Evolutionary conservation across 2,113 vertebrate species (phyloP), one percentile per base, ranked within the genome.

Genomic region (Odocoileus virginianus): DNA sequence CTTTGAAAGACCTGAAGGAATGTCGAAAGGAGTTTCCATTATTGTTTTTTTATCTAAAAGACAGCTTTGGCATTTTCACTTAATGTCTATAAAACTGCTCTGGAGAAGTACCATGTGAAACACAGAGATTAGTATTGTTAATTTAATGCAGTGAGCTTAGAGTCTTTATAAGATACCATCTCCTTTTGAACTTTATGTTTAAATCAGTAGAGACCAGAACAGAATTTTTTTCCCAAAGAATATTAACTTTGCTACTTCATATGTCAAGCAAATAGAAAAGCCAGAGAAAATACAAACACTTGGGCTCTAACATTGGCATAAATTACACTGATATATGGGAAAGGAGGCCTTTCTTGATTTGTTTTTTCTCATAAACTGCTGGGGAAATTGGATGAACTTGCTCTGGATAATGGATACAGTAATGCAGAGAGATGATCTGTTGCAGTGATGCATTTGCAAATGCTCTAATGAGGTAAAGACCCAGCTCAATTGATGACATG

Each of bases 131-230:
- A 97, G 96, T 97, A 82, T 97, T 96, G 96, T 97, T 95, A 97
- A 98, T 98, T 97, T 96, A 98, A 97, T 97, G 94, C 96, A 52
- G 71, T 91, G 30, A 94, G 90, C 97, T 94, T 94, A 64, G 94
- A 98, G 82, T 97, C 96, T 96, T 97, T 96, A 89, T 97, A 98
- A 97, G 97, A 97, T 95, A 91, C 61, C 91, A 97, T 94, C 88
- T 96, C 87, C 96, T 96, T 96, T 95, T 98, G 97, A 97, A 98
- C 95, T 98, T 98, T 98, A 60, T 97, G 91, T 90, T 96, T 52
- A 91, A 97, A 94, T 98, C 98, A 98, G 92, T 47, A 88, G 97
- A 97, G 97, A 98, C 91, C 81, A 79, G 54, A 94, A 27, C 52
- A 81, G 94, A 85, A 30, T 60, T 98, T 94, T 92, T 54, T 83